A percentile compares a stretch with the other conserved stretches of the same genome.
These are phyloP conservation scores for Pedetes capensis DNA, from an alignment of 2,113 vertebrate species.

Conservation along the genomic window DNA sequence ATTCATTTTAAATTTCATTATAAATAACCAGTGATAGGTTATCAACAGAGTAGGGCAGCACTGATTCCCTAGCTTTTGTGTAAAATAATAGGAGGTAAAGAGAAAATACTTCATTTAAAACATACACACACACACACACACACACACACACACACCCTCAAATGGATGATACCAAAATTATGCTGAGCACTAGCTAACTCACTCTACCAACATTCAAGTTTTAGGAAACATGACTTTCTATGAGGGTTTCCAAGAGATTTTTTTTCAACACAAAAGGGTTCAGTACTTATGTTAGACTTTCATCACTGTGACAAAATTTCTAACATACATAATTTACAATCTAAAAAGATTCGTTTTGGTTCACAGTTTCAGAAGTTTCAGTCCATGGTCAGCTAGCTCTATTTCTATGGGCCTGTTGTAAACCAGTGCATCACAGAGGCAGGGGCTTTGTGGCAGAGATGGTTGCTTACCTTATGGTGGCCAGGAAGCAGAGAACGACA, in stretches of 20 bases:
- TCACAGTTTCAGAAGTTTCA: neutral
- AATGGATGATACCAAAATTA: slow-evolving; percentile 34
- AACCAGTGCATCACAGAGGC: neutral
- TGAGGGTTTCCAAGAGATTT: slow-evolving; percentile 18
- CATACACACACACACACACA: neutral
- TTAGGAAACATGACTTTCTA: neutral
- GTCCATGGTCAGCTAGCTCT: neutral
- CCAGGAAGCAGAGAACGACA: neutral
- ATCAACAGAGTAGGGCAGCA: neutral
- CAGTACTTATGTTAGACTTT: neutral
- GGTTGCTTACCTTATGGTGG: neutral
- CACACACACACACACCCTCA: neutral
- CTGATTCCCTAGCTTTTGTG: neutral
- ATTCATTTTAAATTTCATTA: slow-evolving; percentile 34
- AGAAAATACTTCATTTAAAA: slow-evolving; percentile 32
- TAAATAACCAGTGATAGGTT: slow-evolving; percentile 35
- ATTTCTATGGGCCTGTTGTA: neutral
- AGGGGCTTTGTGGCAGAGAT: neutral
- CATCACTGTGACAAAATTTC: neutral
- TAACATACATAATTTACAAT: neutral
- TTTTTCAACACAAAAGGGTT: slow-evolving; percentile 19
- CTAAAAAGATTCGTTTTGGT: neutral
- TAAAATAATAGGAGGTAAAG: neutral
- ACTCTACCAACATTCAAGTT: slow-evolving; percentile 3
- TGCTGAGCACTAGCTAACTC: neutral